Evolutionary conservation across 1,140 invertebrate species (phyloP).

Genomic region (Nasonia longicornis): DNA sequence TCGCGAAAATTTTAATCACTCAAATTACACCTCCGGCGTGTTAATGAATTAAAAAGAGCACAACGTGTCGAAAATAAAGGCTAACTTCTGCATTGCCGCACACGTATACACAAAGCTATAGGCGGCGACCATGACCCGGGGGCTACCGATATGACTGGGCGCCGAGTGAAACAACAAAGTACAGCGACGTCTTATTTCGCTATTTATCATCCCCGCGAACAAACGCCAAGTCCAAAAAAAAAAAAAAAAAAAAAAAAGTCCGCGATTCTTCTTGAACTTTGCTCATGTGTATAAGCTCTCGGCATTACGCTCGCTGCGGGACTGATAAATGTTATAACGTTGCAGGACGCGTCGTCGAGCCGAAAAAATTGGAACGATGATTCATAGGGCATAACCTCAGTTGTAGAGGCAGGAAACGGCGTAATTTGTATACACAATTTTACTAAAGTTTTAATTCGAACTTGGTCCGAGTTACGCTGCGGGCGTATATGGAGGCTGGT

Average conservation of each 20-base stretch:
- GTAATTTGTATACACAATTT: neutral
- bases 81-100: neutral
- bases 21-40: no score
- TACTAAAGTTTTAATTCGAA: neutral
- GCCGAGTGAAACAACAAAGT: neutral
- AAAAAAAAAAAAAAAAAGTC: neutral
- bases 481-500: neutral
- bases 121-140: conserved; percentile 30
- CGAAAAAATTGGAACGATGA: neutral
- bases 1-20: no score
- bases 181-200: conserved; percentile 4
- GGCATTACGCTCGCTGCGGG: neutral
- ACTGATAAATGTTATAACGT: no score
- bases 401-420: neutral
- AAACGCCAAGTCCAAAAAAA: neutral
- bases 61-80: neutral
- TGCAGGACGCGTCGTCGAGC: no score
- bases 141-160: neutral
- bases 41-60: neutral
- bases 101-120: no score
- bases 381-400: neutral
- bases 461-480: neutral
- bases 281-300: no score
- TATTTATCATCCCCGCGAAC: conserved; percentile 15
- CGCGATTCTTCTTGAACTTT: neutral